A percentile compares a stretch with the other conserved stretches of the same genome.
These are phyloP conservation scores for Eunapius fragilis DNA, from an alignment of 37 sponge, comb jelly and placozoan genomes.

Conservation along the genomic window DNA sequence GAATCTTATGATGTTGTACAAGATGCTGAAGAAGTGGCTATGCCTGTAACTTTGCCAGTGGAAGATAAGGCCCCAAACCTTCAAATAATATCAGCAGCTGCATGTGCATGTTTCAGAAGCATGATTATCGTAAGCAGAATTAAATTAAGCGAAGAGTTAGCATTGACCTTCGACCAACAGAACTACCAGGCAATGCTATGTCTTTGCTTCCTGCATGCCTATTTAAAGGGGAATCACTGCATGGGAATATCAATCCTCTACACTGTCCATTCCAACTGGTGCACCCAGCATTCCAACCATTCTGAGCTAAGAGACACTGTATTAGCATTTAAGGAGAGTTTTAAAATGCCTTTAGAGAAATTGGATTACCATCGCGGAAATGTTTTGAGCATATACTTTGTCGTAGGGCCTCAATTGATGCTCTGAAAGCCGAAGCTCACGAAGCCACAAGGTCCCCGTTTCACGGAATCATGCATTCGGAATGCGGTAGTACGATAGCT, in stretches of 20 bases:
- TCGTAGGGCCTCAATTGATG: no score
- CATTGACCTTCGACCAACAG: slow-evolving; percentile 21
- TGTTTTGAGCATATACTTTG: no score
- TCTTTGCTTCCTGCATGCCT: background rate
- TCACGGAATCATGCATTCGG: no score
- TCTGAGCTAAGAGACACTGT: background rate
- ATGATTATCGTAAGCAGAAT: slow-evolving; percentile 20
- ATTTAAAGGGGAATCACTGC: background rate
- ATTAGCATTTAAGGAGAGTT: background rate
- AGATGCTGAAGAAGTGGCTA: slow-evolving; percentile 10
- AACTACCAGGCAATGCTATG: slow-evolving; percentile 8
- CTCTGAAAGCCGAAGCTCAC: no score
- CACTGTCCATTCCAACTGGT: background rate
- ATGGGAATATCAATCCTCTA: background rate
- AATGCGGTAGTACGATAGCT: no score
- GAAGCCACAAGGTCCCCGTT: no score
- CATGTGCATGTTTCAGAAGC: slow-evolving; percentile 25
- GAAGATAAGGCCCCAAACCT: slow-evolving; percentile 11
- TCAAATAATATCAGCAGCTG: slow-evolving; percentile 4
- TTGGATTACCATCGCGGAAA: background rate
- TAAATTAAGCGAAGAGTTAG: background rate
- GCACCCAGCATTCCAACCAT: background rate
- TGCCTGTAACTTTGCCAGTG: slow-evolving; percentile 40
- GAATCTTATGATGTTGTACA: background rate
- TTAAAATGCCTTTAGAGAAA: background rate